Percentiles rank a stretch among this genome's conserved stretches.
phyloP scores from a whole-genome alignment of 92 coral and sea anemone genomes.

The Phenganax subtilis region DNA sequence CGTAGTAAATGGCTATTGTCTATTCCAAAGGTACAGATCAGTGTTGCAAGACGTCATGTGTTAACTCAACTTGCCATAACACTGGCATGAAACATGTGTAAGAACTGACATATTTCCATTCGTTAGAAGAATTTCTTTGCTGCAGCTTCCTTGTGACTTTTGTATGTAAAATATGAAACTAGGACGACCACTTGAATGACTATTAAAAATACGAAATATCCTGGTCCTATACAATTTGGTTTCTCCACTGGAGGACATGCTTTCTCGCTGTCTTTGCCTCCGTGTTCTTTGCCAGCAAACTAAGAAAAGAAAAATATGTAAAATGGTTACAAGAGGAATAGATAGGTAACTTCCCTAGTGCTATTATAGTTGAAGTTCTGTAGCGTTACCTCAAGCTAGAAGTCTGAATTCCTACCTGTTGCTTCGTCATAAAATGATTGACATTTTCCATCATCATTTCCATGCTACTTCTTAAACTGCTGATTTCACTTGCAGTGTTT shows the following conservation, averaged over 20 bases:
- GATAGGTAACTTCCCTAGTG: too few species aligned
- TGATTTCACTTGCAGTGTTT: slow-evolving; percentile 48
- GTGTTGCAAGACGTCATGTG: too few species aligned
- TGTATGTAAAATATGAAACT: slow-evolving; percentile 72
- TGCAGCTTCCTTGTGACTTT: slow-evolving; percentile 95
- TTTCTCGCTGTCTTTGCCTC: slow-evolving; percentile 51
- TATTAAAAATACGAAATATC: slow-evolving; percentile 79
- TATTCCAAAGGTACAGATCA: too few species aligned
- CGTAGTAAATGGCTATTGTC: too few species aligned
- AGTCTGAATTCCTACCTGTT: slow-evolving; percentile 56
- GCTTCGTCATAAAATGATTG: slow-evolving; percentile 73
- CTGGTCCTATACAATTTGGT: slow-evolving; percentile 93
- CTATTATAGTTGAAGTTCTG: neutral
- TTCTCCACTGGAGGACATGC: slow-evolving; percentile 91
- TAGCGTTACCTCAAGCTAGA: neutral
- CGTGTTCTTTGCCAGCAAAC: slow-evolving; percentile 63
- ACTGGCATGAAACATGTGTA: too few species aligned
- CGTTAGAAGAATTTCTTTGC: slow-evolving; percentile 93
- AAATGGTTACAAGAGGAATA: neutral
- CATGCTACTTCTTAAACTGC: slow-evolving; percentile 68
- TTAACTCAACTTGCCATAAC: too few species aligned
- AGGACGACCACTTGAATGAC: slow-evolving; percentile 73
- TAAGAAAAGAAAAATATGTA: slow-evolving; percentile 35
- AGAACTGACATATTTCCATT: neutral
- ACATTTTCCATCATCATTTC: slow-evolving; percentile 80